Evolutionary conservation across 2,888 invertebrate species (phyloP), one percentile per base, ranked within the genome.

Genomic region (Peribatodes rhomboidaria): DNA sequence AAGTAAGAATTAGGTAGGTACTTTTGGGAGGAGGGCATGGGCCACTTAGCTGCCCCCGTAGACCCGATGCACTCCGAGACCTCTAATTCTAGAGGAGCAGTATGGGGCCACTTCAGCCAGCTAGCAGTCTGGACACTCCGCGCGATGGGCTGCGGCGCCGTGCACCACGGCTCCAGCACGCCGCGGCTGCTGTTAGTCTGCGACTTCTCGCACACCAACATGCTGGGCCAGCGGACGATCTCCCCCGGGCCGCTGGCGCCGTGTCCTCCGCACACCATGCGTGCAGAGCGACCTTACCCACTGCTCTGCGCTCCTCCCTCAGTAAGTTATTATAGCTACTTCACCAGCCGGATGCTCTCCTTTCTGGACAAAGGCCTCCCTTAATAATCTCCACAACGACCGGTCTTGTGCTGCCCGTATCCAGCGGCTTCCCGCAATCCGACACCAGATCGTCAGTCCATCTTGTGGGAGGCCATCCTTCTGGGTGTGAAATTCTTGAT

Each of bases 151-250:
- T 93, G 92, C 64, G 91, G 89, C 0, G 92, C 91, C 0, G 89
- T 86, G 0, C 79, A 83, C 0, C 89, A 91, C 66, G 89, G 90
- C 0, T 64, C 69, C 0, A 67, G 67, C 0, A 78, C 81, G 9
- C 81, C 85, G 0, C 81, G 85, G 0, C 71, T 92, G 8, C 76
- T 93, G 44, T 76, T 93, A 0, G 92, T 92, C 22, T 93, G 92
- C 41, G 92, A 93, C 77, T 93, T 89, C 83, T 92, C 92, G 0
- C 92, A 93, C 77, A 93, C 92, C 9, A 92, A 93, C 73, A 92
- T 93, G 92, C 76, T 93, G 61, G 92, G 92, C 0, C 89, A 92
- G 72, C 75, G 80, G 58, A 92, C 92, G 0, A 52, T 92, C 1
- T 75, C 73, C 0, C 79, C 87, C 0, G 92, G 92, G 0, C 69